A percentile compares a stretch with the other conserved stretches of the same genome.
Evolutionary conservation across 2,888 invertebrate species (phyloP).

Genomic region (Limnephilus lunatus): DNA sequence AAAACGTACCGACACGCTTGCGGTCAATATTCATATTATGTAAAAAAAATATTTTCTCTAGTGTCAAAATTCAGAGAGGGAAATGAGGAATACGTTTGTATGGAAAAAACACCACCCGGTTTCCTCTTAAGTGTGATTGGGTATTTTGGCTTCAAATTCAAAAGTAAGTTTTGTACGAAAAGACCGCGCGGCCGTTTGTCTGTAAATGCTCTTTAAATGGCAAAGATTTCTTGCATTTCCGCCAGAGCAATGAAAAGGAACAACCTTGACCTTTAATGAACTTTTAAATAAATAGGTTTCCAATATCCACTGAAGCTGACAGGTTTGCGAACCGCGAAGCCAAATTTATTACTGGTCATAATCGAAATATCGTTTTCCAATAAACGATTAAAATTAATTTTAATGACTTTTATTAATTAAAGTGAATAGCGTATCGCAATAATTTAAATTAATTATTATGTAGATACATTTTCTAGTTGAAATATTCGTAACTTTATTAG

Average conservation of each 20-base stretch:
- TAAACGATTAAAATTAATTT: neutral
- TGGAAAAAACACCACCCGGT: too few species aligned
- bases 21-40: too few species aligned
- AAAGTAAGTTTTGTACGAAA: too few species aligned
- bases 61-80: too few species aligned
- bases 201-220: too few species aligned
- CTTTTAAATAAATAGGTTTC: neutral
- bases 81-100: too few species aligned
- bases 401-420: neutral
- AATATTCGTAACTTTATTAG: neutral
- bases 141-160: too few species aligned
- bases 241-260: neutral
- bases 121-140: too few species aligned
- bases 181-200: too few species aligned
- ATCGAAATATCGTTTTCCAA: neutral
- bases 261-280: neutral
- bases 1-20: too few species aligned
- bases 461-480: neutral
- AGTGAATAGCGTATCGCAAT: neutral
- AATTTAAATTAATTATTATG: neutral
- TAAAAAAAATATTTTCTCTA: too few species aligned
- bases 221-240: neutral
- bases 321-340: neutral
- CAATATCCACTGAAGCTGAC: neutral
- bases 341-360: neutral